These are phyloP conservation scores for Temnothorax ravouxi DNA, from an alignment of 2,888 invertebrate genomes.

Conservation along the genomic window DNA sequence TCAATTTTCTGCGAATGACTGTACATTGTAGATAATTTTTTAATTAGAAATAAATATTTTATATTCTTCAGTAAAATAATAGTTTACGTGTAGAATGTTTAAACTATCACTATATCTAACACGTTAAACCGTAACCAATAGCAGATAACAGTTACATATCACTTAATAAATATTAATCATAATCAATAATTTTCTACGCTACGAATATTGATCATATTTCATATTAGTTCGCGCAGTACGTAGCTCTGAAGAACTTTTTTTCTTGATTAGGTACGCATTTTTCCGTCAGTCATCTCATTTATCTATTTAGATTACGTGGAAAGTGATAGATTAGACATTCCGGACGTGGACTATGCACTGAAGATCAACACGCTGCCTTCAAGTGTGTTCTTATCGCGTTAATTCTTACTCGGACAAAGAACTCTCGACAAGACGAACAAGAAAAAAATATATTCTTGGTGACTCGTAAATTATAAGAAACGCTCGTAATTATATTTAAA, in stretches of 20 bases:
- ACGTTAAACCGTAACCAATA: background rate
- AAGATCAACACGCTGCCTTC: background rate
- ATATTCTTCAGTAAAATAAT: constrained; percentile 1
- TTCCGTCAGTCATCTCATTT: background rate
- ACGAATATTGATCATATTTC: background rate
- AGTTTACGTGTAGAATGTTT: background rate
- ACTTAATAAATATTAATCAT: background rate
- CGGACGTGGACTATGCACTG: background rate
- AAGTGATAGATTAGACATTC: constrained; percentile 44
- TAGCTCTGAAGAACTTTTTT: background rate
- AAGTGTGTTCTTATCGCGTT: constrained; percentile 39
- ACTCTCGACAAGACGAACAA: background rate
- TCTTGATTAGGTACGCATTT: background rate
- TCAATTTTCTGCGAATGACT: background rate
- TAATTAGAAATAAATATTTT: constrained; percentile 2
- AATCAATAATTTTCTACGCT: background rate
- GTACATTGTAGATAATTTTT: background rate
- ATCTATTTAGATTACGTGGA: background rate
- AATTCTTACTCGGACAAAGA: background rate
- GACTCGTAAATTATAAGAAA: background rate
- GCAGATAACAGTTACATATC: background rate
- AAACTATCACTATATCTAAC: constrained; percentile 16
- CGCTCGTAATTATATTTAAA: constrained; percentile 2
- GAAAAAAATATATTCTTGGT: constrained; percentile 6
- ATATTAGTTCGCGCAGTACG: background rate